Conservation (phyloP, 1,140 invertebrate genomes). For the Zaprionus camerounensis region DNA sequence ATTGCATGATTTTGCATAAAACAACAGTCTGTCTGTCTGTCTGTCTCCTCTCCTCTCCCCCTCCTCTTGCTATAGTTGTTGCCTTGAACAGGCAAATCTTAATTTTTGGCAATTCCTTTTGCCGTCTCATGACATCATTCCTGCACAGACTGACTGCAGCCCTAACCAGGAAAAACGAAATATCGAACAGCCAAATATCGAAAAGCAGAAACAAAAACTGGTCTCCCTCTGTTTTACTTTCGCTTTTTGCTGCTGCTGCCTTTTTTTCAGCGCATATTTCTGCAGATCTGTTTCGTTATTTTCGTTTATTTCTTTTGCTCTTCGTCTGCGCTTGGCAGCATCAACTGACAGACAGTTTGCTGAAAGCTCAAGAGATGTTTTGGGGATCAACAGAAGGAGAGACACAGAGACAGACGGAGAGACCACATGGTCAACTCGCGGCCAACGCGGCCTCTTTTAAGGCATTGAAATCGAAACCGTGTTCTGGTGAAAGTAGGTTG, state of each 20-base stretch:
- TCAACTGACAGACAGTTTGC: conserved; percentile 22
- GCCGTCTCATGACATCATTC: conserved; percentile 75
- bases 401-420: neutral
- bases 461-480: conserved; percentile 77
- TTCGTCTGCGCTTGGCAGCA: conserved; percentile 35
- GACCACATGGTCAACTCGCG: neutral
- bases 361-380: conserved; percentile 30
- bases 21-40: conserved; percentile 30
- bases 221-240: conserved; percentile 35
- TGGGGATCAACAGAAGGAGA: neutral
- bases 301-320: conserved; percentile 12
- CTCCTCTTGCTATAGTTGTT: conserved; percentile 28
- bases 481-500: conserved; percentile 79
- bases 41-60: conserved; percentile 2
- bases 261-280: conserved; percentile 57
- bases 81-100: conserved; percentile 27
- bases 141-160: conserved; percentile 56
- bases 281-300: conserved; percentile 36
- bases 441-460: conserved; percentile 25
- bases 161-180: conserved; percentile 51
- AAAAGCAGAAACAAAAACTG: conserved; percentile 58
- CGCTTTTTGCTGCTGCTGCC: too few species aligned
- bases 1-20: conserved; percentile 59
- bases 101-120: conserved; percentile 70
- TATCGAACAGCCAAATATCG: conserved; percentile 24